Base-by-base conservation (phyloP, 2,888 invertebrate genomes). In the Petrolisthes cinctipes region DNA sequence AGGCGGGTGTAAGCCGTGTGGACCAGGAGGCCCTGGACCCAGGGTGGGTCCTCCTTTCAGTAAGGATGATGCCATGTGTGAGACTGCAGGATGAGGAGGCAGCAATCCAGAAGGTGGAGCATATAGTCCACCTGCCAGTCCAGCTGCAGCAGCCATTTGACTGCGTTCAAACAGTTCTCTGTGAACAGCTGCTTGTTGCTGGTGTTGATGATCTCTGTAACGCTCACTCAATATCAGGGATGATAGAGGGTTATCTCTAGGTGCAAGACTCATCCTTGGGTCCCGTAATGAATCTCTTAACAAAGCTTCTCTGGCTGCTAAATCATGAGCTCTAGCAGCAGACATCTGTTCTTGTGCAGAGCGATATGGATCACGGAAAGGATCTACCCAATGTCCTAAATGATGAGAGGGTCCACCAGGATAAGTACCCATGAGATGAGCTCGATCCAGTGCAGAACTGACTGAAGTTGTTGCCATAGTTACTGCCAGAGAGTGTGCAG, bases 341-440 rank as follows among this genome's bases (percentile, higher is more conserved):
- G 75, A 66, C 81, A 82, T 82, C 71, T 79, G 85, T 57, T 88
- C 88, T 66, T 88, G 88, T 6, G 88, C 84, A 56, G 88, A 82
- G 61, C 89, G 86, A 78, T 90, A 90, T 5, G 89, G 90, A 83
- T 90, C 90, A 80, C 89, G 78, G 66, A 89, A 90, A 9, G 90
- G 90, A 73, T 90, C 90, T 75, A 68, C 66, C 90, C 90, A 90
- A 56, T 79, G 79, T 23, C 80, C 86, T 53, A 86, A 23, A 73
- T 89, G 86, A 9, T 84, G 85, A n/a, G 82, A 76, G 2, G 51
- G 54, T 57, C 82, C 71, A 7, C 79, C 82, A 68, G 71, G 82
- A 56, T 82, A 85, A 7, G 82, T 17, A 51, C 87, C 83, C 79
- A 90, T 54, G 11, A 89, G 68, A 4, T 89, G 75, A n/a, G 86